Evolutionary conservation across 2,113 vertebrate genomes (phyloP), one percentile per base, ranked within the genome.

Genomic region (Corydoras sp.): DNA sequence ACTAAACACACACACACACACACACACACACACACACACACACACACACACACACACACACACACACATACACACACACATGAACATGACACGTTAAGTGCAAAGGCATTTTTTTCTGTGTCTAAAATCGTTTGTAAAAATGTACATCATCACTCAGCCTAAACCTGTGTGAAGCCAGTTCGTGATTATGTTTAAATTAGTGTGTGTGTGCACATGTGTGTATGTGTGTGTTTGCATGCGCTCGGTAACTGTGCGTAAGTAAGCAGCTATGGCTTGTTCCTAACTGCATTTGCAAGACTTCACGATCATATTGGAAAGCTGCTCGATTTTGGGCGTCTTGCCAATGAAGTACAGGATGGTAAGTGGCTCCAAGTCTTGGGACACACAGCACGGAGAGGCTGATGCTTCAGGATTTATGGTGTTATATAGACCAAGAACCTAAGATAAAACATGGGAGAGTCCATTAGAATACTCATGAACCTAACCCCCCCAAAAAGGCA

Each of bases 221-320:
- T 64, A 53, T 72, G 69, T 75, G 56, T 71, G 74, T 71, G 51
- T 31, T 51, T 55, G 18, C 18, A 24, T 24, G 18, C 18, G 18
- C 18, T 24, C 18, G 18, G 18, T 24, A 24, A 24, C 18, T 24
- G 18, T 51, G 18, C 35, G 56, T 48, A n/a, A 32, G 59, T 66
- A 18, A 65, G 51, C 24, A 60, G 68, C 50, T 56, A 61, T 61
- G 63, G 58, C 67, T 68, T 74, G 62, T 64, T 80, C 88, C 91
- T 96, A 99, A 90, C 96, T 98, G 92, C 96, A 99, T 81, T 98
- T 99, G 90, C 96, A 99, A 74, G 95, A 98, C 82, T 98, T 99
- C 68, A 99, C 96, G 3, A 98, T 95, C 96, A 99, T 99, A 73
- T 97, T 99, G 72, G 95, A 98, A 73, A 99, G 94, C 77, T 99